Evolutionary conservation across 2,113 vertebrate genomes (phyloP), one percentile per base, ranked within the genome.

Genomic region (Corythoichthys intestinalis): DNA sequence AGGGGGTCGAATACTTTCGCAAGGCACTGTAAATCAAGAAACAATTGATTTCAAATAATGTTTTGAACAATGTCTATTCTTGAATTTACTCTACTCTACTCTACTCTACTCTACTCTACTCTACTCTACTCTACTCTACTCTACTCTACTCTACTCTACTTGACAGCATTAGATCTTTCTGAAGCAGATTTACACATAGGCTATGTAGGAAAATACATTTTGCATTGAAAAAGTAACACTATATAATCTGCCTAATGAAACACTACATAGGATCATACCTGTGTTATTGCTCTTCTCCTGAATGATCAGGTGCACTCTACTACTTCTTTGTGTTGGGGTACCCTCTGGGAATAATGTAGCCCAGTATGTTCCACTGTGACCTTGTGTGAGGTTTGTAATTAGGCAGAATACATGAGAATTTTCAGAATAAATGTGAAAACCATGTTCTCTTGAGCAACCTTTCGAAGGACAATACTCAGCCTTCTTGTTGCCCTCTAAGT

Each of bases 331-430:
- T 0, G 0, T 0, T 0, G 0, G 3, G 44, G 0, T 0, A 0
- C 0, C 0, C 0, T 0, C 0, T 0, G 0, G 0, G 17, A 76
- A 63, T 2, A 83, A 4, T 53, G 1, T 54, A 17, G 52, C 76
- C 61, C 1, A 75, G 56, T 89, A 89, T 4, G 0, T 3, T 2
- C 65, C 35, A 12, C n/a, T 65, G 10, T 85, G 0, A 35, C 57
- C 48, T 0, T 0, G 0, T 0, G 0, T 71, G 0, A 84, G 79
- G 14, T 79, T 83, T 63, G 15, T 35, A 2, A 85, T 81, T 62
- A 61, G 35, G 65, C 46, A 84, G 11, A 17, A 13, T n/a, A 77
- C 56, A 38, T 66, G 63, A 0, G 0, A 20, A 14, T 75, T 70
- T 39, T 49, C 0, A n/a, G 13, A 38, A 13, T 59, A 3, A 65